Evolutionary conservation across 1,140 invertebrate species (phyloP).

Genomic region (Drosophila grimshawi): DNA sequence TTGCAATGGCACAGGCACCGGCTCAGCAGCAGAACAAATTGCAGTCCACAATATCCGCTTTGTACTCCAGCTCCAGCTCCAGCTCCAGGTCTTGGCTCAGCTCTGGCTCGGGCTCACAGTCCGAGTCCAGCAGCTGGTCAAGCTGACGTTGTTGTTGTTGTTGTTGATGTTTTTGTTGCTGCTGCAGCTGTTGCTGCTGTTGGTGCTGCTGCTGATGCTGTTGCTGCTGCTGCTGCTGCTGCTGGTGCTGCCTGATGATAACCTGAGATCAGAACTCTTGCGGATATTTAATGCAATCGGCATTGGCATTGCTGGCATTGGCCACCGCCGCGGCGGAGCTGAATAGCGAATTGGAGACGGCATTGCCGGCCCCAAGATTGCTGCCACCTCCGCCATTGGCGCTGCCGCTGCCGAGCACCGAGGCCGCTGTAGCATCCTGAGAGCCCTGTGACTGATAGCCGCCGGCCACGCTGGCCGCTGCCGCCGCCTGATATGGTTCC

Average conservation of each 20-base stretch:
- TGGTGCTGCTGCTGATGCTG: constrained; percentile 43
- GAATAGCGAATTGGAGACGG: constrained; percentile 67
- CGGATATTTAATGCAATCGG: constrained; percentile 84
- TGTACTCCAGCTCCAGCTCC: constrained; percentile 65
- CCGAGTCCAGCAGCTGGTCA: constrained; percentile 41
- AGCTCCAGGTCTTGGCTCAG: constrained; percentile 52
- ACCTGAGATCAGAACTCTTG: constrained; percentile 85
- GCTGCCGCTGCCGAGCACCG: constrained; percentile 20
- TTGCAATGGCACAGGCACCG: constrained; percentile 10
- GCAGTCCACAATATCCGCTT: constrained; percentile 70
- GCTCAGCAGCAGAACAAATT: constrained; percentile 75
- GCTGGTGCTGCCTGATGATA: constrained; percentile 70
- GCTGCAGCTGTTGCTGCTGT: constrained; percentile 39
- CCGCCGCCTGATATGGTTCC: constrained; percentile 85
- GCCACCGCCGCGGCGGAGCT: constrained; percentile 60
- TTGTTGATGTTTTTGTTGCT: constrained; percentile 8
- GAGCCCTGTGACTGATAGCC: constrained; percentile 83
- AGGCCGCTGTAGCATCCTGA: constrained; percentile 49
- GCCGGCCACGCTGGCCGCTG: constrained; percentile 81
- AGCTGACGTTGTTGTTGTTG: constrained; percentile 24
- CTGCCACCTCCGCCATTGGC: constrained; percentile 39
- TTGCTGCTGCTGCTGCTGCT: constrained; percentile 38
- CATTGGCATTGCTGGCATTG: constrained; percentile 67
- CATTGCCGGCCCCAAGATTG: constrained; percentile 33
- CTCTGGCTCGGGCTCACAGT: constrained; percentile 62